Evolutionary conservation across 2,888 invertebrate species (phyloP).

Genomic region (Chesias legatella): DNA sequence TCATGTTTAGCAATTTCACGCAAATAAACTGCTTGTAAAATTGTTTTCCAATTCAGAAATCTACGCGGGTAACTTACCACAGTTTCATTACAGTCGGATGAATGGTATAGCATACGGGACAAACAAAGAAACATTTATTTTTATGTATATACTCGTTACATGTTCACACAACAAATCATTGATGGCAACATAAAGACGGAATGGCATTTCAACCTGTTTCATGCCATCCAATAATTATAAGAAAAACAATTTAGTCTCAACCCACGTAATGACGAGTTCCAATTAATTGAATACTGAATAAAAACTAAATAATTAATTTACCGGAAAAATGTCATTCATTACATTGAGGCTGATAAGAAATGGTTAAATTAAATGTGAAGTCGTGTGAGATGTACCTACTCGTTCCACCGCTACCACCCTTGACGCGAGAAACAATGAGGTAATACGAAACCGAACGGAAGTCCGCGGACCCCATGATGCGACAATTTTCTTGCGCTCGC

Average conservation of each 20-base stretch:
- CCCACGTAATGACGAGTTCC: slow-evolving; percentile 1
- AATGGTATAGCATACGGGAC: no score
- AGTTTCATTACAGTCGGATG: no score
- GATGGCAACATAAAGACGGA: no score
- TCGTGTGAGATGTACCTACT: slow-evolving; percentile 15
- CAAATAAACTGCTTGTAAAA: no score
- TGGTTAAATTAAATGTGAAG: slow-evolving; percentile 12
- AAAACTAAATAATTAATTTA: neutral
- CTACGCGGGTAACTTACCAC: no score
- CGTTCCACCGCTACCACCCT: slow-evolving; percentile 48
- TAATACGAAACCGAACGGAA: slow-evolving; percentile 75
- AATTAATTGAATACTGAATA: slow-evolving; percentile 2
- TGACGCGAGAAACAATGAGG: slow-evolving; percentile 63
- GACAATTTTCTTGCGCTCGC: slow-evolving; percentile 73
- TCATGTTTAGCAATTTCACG: no score
- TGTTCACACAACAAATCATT: no score
- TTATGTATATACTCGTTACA: no score
- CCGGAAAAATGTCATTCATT: slow-evolving; percentile 14
- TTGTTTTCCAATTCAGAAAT: no score
- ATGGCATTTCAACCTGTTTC: neutral
- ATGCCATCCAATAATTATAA: neutral
- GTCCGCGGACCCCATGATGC: slow-evolving; percentile 69
- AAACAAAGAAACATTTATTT: no score
- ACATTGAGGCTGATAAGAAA: slow-evolving; percentile 9
- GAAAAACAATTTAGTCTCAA: slow-evolving; percentile 7